Conservation (phyloP, 2,797 vertebrate species). For the Leucoraja ocellata region DNA sequence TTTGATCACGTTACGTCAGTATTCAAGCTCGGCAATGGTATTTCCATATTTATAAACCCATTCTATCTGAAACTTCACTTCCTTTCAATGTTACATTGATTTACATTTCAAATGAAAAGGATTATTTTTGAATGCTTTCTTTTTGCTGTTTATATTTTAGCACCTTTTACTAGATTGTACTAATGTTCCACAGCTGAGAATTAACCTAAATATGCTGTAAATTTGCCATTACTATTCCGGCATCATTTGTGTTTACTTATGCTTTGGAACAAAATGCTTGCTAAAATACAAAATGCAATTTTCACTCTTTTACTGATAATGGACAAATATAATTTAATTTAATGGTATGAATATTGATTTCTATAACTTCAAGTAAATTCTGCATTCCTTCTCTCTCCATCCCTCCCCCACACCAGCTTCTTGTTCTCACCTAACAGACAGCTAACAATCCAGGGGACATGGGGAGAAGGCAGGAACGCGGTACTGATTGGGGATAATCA, state of each 20-base stretch:
- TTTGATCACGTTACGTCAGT: slow-evolving; percentile 37
- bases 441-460: too few relatives aligned
- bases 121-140: background rate
- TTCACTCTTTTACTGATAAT: background rate
- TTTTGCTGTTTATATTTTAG: background rate
- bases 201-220: background rate
- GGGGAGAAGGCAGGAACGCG: too few relatives aligned
- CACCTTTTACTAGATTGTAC: background rate
- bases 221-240: background rate
- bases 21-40: background rate
- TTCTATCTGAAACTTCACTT: background rate
- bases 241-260: too few relatives aligned
- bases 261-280: background rate
- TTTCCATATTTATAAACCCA: background rate
- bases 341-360: background rate
- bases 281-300: background rate
- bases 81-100: background rate
- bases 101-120: background rate
- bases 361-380: too few relatives aligned
- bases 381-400: too few relatives aligned
- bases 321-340: background rate
- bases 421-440: too few relatives aligned
- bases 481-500: too few relatives aligned
- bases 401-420: too few relatives aligned
- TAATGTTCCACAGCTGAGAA: background rate